A percentile compares a stretch with the other conserved stretches of the same genome.
Evolutionary conservation across 2,113 vertebrate genomes (phyloP).

Genomic region (Cervus canadensis): DNA sequence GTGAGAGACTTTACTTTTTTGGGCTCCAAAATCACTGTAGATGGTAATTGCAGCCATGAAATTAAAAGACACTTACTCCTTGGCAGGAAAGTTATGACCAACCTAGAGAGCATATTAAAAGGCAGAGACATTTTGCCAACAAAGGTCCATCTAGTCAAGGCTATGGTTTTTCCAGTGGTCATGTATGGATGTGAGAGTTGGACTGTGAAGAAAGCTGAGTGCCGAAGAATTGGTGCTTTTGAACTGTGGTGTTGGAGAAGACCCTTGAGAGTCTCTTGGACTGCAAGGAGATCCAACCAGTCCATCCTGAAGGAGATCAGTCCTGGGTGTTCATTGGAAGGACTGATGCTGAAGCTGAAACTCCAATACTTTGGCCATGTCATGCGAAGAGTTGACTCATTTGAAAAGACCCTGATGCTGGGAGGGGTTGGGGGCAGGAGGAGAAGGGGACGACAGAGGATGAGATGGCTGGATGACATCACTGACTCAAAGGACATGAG

Average conservation of each 20-base stretch:
- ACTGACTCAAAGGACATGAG: fast-evolving
- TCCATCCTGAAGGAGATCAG: neutral
- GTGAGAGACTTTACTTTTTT: too few relatives aligned
- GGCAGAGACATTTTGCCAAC: neutral
- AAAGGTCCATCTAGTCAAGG: neutral
- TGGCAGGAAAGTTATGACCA: neutral
- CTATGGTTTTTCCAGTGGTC: neutral
- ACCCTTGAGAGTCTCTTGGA: neutral
- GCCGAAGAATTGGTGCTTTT: neutral
- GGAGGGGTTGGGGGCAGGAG: neutral
- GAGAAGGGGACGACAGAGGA: neutral
- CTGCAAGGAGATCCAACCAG: neutral
- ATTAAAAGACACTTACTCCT: neutral
- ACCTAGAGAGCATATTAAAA: neutral
- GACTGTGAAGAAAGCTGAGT: neutral
- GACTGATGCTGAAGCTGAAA: neutral
- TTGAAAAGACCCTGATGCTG: neutral
- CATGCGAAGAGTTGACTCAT: neutral
- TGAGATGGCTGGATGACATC: neutral
- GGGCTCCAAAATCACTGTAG: too few relatives aligned
- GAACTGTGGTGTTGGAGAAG: neutral
- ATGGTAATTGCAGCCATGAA: too few relatives aligned
- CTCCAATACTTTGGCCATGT: neutral
- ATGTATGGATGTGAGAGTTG: neutral
- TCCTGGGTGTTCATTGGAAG: neutral